Percentiles rank a stretch among this genome's conserved stretches.
phyloP scores from a whole-genome alignment of 1,140 invertebrate species.

The Adelges cooleyi region DNA sequence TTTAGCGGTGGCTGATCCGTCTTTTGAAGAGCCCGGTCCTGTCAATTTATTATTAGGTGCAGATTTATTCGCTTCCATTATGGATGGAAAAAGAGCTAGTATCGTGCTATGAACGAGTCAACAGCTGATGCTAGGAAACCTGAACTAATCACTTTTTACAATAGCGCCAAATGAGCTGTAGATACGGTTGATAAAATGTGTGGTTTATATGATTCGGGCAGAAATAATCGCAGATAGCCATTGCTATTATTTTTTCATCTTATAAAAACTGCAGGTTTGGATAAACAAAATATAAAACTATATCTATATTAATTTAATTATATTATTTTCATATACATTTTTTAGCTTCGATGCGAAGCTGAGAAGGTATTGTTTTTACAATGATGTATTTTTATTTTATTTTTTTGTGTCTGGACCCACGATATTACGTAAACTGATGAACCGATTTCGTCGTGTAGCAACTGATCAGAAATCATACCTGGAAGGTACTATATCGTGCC shows the following conservation, averaged over 20 bases:
- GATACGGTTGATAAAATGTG: conserved; percentile 16
- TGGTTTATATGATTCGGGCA: conserved; percentile 18
- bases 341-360: no score
- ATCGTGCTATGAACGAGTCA: background rate
- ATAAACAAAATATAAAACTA: background rate
- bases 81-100: no score
- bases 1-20: background rate
- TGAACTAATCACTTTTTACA: conserved; percentile 35
- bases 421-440: no score
- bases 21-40: background rate
- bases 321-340: background rate
- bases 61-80: background rate
- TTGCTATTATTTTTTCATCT: background rate
- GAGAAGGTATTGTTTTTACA: no score
- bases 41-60: background rate
- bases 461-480: no score
- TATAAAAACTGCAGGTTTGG: background rate
- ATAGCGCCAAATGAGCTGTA: conserved; percentile 26
- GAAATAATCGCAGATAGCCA: background rate
- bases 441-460: no score
- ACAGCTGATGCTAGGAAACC: conserved; percentile 31
- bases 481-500: no score
- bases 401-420: no score
- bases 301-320: background rate
- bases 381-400: no score